phyloP scores from a whole-genome alignment of 2,797 vertebrate species.

The Ctenopoma kingsleyae region DNA sequence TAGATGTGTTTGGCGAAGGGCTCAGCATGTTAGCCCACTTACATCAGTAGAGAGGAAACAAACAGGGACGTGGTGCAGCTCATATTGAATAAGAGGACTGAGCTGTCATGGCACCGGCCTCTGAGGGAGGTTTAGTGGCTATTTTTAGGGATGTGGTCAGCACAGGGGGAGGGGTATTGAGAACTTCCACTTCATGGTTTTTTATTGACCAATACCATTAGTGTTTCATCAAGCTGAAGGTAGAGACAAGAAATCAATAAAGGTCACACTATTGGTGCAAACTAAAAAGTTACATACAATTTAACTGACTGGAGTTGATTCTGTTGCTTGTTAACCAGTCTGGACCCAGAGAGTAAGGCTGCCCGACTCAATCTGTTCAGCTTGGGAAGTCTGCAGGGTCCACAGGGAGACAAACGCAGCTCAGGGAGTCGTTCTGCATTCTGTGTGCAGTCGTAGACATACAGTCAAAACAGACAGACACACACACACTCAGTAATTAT shows the following conservation, averaged over 20 bases:
- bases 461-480: constrained; percentile 46
- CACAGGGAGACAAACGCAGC: constrained; percentile 59
- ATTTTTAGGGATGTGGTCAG: constrained; percentile 81
- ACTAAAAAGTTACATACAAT: constrained; percentile 85
- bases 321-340: constrained; percentile 82
- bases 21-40: constrained; percentile 70
- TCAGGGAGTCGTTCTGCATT: constrained; percentile 73
- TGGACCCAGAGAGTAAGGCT: constrained; percentile 60
- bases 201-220: constrained; percentile 88
- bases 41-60: constrained; percentile 56
- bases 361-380: constrained; percentile 72
- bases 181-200: constrained; percentile 82
- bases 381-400: constrained; percentile 64
- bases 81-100: constrained; percentile 63
- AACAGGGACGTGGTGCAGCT: constrained; percentile 44
- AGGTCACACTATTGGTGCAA: constrained; percentile 78
- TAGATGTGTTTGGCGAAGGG: constrained; percentile 54
- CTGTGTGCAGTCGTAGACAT: constrained; percentile 51
- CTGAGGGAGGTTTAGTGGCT: constrained; percentile 61
- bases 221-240: constrained; percentile 82
- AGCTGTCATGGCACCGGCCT: constrained; percentile 59
- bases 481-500: constrained; percentile 51
- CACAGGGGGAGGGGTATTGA: constrained; percentile 66
- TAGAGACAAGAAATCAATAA: constrained; percentile 86
- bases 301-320: constrained; percentile 77